Evolutionary conservation across 2,113 vertebrate species (phyloP).

Genomic region (Hippoglossus stenolepis): DNA sequence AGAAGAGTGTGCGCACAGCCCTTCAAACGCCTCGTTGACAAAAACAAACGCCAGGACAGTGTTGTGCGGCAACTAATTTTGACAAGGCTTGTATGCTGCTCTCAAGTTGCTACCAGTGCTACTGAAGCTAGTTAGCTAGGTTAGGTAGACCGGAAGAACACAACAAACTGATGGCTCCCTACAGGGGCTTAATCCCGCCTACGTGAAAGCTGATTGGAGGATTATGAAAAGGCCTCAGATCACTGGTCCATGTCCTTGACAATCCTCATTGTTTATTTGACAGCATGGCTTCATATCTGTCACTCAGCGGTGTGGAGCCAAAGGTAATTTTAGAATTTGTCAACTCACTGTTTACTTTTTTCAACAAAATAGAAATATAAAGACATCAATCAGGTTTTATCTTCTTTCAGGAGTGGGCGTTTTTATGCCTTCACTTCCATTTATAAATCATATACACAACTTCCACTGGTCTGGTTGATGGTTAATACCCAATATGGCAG

Average conservation of each 20-base stretch:
- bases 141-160: constrained; percentile 71
- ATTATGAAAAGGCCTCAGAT: not conserved
- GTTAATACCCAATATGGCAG: not conserved
- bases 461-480: not conserved
- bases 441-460: not conserved
- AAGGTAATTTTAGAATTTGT: not conserved
- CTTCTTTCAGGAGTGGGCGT: not conserved
- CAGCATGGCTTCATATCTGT: constrained; percentile 20
- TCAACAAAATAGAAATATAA: not conserved
- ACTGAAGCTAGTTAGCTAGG: constrained; percentile 66
- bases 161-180: constrained; percentile 54
- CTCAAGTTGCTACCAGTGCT: constrained; percentile 71
- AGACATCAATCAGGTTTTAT: not conserved
- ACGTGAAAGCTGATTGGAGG: constrained; percentile 58
- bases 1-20: not conserved
- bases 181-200: constrained; percentile 36
- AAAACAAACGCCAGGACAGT: constrained; percentile 25
- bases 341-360: not conserved
- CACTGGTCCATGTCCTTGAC: constrained; percentile 31
- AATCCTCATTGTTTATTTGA: constrained; percentile 42
- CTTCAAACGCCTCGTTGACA: constrained; percentile 18
- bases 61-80: constrained; percentile 40
- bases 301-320: not conserved
- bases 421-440: not conserved
- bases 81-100: constrained; percentile 52